Evolutionary conservation across 2,113 vertebrate species (phyloP), one percentile per base, ranked within the genome.

Genomic region (Rhea americana): DNA sequence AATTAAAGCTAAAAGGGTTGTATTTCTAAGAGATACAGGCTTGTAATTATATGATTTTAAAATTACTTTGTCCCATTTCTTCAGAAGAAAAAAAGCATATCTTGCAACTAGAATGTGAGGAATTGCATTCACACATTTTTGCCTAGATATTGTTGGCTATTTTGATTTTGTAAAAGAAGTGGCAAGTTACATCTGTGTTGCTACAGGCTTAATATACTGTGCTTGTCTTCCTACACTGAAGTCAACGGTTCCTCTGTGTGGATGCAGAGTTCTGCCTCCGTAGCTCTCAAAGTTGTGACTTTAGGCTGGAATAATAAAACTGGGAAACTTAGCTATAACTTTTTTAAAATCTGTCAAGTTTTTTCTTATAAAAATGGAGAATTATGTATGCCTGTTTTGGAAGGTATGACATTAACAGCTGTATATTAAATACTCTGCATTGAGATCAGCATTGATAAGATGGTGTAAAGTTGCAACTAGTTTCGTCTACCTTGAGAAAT

Each of bases 341-440:
- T 48, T 51, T 78, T 20, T 41, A 35, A 35, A 35, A 22, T 80
- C 35, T 35, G 10, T 68, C 18, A 2, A 1, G 16, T 22, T 84
- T 55, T 13, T 74, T 74, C 2, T 0, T 50, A 7, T 47, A 25
- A 19, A 70, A 51, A 71, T 5, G 24, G 18, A 50, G 17, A 68
- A 39, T n/a, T 24, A 35, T 47, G 45, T 28, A 72, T 72, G 11
- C 19, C 13, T 39, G 1, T 37, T 63, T 51, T 50, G 11, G n/a
- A 51, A 50, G 18, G 25, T 37, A 28, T 0, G 3, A 19, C 16
- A 15, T 47, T 43, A 43, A 35, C 1, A 2, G 5, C 30, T 1
- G 2, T 22, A 20, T n/a, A 62, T 30, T 76, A 37, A 83, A 63
- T 67, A 75, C 48, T 13, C 11, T 63, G 41, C 55, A 9, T 24